phyloP scores from a whole-genome alignment of 2,113 vertebrate species.

The Centropus unirufus region DNA sequence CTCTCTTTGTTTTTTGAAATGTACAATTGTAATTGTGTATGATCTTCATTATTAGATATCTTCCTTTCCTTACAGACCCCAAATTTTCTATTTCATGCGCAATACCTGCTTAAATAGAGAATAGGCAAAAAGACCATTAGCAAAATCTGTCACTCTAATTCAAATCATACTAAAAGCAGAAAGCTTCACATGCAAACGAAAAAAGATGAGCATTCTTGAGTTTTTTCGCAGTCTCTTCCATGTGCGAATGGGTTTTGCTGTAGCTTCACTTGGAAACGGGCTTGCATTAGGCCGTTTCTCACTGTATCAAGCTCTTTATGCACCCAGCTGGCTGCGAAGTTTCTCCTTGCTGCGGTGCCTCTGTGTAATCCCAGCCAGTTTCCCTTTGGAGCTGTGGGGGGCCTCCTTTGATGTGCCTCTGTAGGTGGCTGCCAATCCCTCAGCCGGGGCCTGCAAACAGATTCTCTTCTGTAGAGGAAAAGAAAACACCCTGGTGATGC shows the following conservation, averaged over 20 bases:
- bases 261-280: conserved; percentile 3
- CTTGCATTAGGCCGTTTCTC: conserved; percentile 37
- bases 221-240: not conserved
- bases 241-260: not conserved
- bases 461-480: conserved; percentile 38
- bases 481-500: conserved; percentile 27
- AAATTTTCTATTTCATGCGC: not conserved
- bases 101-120: not conserved
- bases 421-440: conserved; percentile 42
- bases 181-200: not conserved
- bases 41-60: not conserved
- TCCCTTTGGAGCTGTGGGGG: conserved; percentile 61
- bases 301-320: conserved; percentile 38
- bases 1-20: not conserved
- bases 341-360: not conserved
- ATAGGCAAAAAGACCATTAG: not conserved
- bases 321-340: conserved; percentile 49
- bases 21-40: not conserved
- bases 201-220: not conserved
- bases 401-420: conserved; percentile 61
- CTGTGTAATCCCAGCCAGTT: conserved; percentile 60
- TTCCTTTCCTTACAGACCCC: not conserved
- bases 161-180: not conserved
- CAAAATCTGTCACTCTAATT: not conserved
- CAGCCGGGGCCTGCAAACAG: conserved; percentile 16